Conservation (phyloP, 2,888 invertebrate genomes). For the Erannis defoliaria region DNA sequence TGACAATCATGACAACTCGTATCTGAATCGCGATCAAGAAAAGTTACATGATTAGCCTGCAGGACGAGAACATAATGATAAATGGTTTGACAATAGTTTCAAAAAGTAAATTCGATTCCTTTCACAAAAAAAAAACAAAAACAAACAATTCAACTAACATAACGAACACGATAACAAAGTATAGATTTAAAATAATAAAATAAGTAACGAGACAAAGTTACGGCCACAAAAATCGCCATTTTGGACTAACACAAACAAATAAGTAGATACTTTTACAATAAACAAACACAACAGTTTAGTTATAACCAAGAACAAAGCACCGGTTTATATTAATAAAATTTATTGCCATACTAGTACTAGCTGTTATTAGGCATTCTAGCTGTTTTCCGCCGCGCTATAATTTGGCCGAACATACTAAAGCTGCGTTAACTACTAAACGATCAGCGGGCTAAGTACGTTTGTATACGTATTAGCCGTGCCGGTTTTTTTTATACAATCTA, state of each 20-base stretch:
- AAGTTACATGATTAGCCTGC: too few species aligned
- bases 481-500: too few species aligned
- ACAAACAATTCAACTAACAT: constrained; percentile 9
- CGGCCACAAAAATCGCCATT: neutral
- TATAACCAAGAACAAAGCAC: neutral
- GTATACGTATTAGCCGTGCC: too few species aligned
- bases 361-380: neutral
- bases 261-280: constrained; percentile 2
- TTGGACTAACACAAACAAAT: constrained; percentile 20
- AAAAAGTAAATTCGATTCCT: constrained; percentile 13
- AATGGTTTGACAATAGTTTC: neutral
- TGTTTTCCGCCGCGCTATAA: neutral
- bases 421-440: neutral
- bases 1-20: too few species aligned
- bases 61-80: neutral
- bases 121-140: constrained; percentile 11
- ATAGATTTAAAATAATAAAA: constrained; percentile 19
- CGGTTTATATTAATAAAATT: neutral
- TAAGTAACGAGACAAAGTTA: constrained; percentile 19
- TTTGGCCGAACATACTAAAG: neutral
- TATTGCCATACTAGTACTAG: neutral
- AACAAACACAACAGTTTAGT: constrained; percentile 10
- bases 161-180: constrained; percentile 27
- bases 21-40: too few species aligned
- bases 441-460: neutral